A percentile compares a stretch with the other conserved stretches of the same genome.
These are phyloP conservation scores for Drosophila orosa DNA, from an alignment of 1,140 invertebrate species.

Conservation along the genomic window DNA sequence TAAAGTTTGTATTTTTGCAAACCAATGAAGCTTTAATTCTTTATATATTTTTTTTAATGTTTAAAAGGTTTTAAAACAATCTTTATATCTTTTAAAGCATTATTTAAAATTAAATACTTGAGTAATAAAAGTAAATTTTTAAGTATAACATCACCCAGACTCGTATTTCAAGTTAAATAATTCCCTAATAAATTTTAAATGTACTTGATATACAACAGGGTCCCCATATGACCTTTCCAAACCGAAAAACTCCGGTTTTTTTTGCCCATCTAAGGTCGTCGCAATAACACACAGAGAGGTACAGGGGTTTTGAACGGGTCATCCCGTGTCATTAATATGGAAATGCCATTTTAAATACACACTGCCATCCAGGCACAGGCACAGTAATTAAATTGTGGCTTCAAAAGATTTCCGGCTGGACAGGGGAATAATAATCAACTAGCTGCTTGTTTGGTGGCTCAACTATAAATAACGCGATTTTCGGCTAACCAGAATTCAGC, in stretches of 20 bases:
- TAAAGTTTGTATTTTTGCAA: too few species aligned
- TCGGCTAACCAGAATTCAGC: slow-evolving; percentile 49
- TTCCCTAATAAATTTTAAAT: slow-evolving; percentile 8
- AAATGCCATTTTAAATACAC: slow-evolving; percentile 42
- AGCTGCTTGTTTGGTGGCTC: slow-evolving; percentile 16
- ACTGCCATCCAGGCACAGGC: neutral
- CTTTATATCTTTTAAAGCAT: neutral
- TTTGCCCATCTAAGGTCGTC: slow-evolving; percentile 2
- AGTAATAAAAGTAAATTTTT: neutral
- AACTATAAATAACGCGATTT: slow-evolving; percentile 45
- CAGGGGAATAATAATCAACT: slow-evolving; percentile 35
- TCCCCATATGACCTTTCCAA: slow-evolving; percentile 14
- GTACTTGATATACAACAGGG: neutral
- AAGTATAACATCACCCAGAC: neutral
- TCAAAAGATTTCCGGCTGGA: slow-evolving; percentile 54
- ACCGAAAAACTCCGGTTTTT: slow-evolving; percentile 1
- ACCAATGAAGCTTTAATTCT: too few species aligned
- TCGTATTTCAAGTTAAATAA: slow-evolving; percentile 3
- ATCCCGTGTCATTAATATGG: slow-evolving; percentile 18
- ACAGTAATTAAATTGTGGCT: slow-evolving; percentile 33
- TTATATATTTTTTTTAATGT: neutral
- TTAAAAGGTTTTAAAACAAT: neutral
- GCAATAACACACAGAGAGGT: neutral
- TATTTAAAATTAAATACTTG: neutral
- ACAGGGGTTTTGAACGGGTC: slow-evolving; percentile 7